These are phyloP conservation scores for Eilema sororculum DNA, from an alignment of 2,888 invertebrate genomes.

Conservation along the genomic window DNA sequence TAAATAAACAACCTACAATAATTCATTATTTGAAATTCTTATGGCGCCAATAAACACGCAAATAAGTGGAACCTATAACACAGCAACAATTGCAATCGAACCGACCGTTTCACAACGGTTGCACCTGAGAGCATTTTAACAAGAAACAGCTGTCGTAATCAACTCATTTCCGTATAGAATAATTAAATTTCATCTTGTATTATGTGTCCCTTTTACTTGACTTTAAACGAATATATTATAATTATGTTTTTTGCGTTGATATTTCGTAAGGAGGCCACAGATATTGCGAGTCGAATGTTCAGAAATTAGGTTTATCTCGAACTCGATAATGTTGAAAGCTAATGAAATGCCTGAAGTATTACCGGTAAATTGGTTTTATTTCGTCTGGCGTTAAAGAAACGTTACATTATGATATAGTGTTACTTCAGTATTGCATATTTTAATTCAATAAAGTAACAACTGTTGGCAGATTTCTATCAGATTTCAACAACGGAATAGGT, in stretches of 20 bases:
- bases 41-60: background rate
- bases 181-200: conserved; percentile 5
- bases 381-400: conserved; percentile 1
- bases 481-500: background rate
- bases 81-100: conserved; percentile 4
- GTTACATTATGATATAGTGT: conserved; percentile 5
- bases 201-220: conserved; percentile 6
- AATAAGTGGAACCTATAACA: background rate
- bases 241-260: background rate
- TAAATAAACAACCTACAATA: background rate
- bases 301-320: conserved; percentile 13
- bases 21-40: background rate
- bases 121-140: conserved; percentile 3
- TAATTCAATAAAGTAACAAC: background rate
- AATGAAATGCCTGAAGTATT: conserved; percentile 12
- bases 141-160: background rate
- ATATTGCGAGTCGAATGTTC: conserved; percentile 10
- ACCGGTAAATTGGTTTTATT: conserved; percentile 11
- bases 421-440: background rate
- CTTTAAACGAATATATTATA: conserved; percentile 4
- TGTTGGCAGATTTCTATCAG: background rate
- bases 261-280: conserved; percentile 9
- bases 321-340: conserved; percentile 20
- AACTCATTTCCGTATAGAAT: conserved; percentile 5
- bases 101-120: conserved; percentile 7